Conservation (phyloP, 2,797 vertebrate species). For the Linurgus olivaceus region DNA sequence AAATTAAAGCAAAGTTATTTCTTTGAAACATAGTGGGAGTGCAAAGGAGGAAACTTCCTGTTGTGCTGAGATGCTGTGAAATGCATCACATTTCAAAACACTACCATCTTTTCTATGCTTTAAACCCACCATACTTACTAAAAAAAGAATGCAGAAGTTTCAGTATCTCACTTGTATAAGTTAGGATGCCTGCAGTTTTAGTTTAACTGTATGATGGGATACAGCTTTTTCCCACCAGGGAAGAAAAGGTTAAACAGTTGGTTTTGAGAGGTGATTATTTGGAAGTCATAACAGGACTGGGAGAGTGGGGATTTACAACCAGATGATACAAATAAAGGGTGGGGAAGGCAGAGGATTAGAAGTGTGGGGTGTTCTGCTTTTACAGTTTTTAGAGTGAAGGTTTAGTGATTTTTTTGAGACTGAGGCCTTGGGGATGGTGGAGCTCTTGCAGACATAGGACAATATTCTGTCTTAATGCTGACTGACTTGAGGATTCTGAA, state of each 20-base stretch:
- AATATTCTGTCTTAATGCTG: neutral
- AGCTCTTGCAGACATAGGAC: neutral
- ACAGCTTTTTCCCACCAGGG: neutral
- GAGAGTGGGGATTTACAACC: neutral
- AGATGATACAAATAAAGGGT: neutral
- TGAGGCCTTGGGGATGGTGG: neutral
- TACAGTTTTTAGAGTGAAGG: neutral
- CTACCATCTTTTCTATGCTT: neutral
- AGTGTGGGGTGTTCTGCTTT: neutral
- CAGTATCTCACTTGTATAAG: neutral
- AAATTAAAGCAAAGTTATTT: neutral
- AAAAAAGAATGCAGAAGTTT: neutral
- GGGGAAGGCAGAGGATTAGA: neutral
- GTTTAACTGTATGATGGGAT: neutral
- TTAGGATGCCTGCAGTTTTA: neutral
- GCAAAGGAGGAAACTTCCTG: neutral
- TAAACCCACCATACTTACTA: neutral
- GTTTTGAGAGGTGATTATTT: neutral
- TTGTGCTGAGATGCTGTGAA: constrained; percentile 14
- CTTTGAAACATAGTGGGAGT: neutral
- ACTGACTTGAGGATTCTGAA: neutral
- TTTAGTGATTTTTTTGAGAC: neutral
- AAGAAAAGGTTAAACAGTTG: neutral
- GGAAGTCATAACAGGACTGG: neutral
- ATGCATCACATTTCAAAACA: constrained; percentile 3